These are phyloP conservation scores for Cylas formicarius DNA, from an alignment of 1,140 invertebrate genomes.

Conservation along the genomic window DNA sequence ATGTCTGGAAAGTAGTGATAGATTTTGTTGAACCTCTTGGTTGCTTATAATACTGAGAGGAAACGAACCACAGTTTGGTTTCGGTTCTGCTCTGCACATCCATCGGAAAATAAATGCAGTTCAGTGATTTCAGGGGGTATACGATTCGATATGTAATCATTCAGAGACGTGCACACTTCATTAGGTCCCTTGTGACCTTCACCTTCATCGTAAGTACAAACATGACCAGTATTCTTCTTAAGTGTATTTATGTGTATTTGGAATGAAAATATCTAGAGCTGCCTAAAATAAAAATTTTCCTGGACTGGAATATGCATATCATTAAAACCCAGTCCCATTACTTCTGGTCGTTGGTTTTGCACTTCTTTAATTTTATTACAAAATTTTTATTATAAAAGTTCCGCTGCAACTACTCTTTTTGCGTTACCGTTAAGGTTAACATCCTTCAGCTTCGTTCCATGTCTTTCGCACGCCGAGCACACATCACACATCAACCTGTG, in stretches of 20 bases:
- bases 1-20: constrained; percentile 34
- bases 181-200: constrained; percentile 12
- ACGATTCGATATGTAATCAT: constrained; percentile 14
- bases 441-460: constrained; percentile 28
- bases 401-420: no score
- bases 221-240: constrained; percentile 23
- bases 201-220: constrained; percentile 30
- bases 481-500: constrained; percentile 33
- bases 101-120: constrained; percentile 30
- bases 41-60: constrained; percentile 21
- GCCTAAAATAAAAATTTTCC: constrained; percentile 21
- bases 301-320: constrained; percentile 32
- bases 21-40: no score
- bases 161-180: constrained; percentile 15
- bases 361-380: constrained; percentile 28
- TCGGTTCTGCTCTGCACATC: constrained; percentile 30
- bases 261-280: constrained; percentile 34
- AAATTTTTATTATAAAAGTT: no score
- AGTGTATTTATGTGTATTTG: constrained; percentile 35
- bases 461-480: constrained; percentile 21
- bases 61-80: constrained; percentile 29
- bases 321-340: constrained; percentile 31
- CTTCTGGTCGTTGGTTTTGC: constrained; percentile 18
- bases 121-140: constrained; percentile 23
- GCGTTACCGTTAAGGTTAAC: no score